phyloP scores from a whole-genome alignment of 2,113 vertebrate species.

The Scomber scombrus region DNA sequence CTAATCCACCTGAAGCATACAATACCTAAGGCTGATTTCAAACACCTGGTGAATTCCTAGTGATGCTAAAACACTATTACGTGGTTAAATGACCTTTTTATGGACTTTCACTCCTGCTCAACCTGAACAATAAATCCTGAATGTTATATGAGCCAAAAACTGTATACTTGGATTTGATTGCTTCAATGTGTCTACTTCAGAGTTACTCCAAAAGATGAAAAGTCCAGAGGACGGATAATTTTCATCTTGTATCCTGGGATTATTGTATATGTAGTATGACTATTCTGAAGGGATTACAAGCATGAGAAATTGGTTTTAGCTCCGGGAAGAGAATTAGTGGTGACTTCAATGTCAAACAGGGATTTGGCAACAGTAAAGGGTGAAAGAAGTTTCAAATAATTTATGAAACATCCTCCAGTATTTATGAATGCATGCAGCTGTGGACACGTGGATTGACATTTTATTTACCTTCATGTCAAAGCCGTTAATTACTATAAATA shows the following conservation, averaged over 20 bases:
- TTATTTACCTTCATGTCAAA: conserved; percentile 25
- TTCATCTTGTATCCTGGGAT: conserved; percentile 56
- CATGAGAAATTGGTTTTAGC: conserved; percentile 54
- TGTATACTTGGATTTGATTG: background rate
- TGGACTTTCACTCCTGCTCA: conserved; percentile 5
- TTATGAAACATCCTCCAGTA: background rate
- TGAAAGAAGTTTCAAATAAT: conserved; percentile 20
- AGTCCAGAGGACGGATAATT: conserved; percentile 27
- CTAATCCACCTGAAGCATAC: conserved; percentile 34
- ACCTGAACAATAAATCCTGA: background rate
- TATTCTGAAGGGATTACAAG: conserved; percentile 60
- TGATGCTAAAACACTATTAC: background rate
- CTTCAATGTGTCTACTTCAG: conserved; percentile 22
- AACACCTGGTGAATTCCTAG: background rate
- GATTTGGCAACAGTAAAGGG: conserved; percentile 41
- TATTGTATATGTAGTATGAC: conserved; percentile 48
- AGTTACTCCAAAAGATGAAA: conserved; percentile 14
- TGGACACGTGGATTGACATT: background rate
- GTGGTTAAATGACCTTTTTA: conserved; percentile 9
- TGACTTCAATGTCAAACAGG: conserved; percentile 46
- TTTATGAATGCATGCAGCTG: background rate
- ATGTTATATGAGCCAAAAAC: conserved; percentile 3
- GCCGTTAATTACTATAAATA: conserved; percentile 16
- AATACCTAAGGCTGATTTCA: conserved; percentile 21
- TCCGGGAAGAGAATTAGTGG: conserved; percentile 51